These are phyloP conservation scores for Polyploca ridens DNA, from an alignment of 2,888 invertebrate species.

Conservation along the genomic window DNA sequence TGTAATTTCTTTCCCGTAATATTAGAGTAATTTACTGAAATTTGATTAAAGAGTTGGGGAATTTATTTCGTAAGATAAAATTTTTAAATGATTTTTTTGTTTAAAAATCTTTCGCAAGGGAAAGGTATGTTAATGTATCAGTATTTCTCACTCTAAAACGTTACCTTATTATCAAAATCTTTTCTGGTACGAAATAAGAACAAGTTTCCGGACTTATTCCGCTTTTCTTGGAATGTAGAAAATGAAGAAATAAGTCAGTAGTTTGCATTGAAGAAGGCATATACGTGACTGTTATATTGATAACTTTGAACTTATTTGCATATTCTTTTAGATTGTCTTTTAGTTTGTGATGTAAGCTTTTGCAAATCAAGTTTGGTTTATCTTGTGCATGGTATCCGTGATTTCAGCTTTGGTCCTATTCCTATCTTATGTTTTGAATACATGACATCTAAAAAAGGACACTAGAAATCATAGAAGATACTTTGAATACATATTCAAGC, in stretches of 20 bases:
- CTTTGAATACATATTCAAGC: too few relatives aligned
- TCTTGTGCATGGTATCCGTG: too few relatives aligned
- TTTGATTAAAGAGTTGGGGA: not conserved
- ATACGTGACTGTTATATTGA: not conserved
- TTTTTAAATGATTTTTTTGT: not conserved
- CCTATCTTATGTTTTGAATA: too few relatives aligned
- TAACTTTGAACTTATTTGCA: too few relatives aligned
- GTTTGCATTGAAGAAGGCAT: not conserved
- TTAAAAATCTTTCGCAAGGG: too few relatives aligned
- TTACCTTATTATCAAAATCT: constrained; percentile 15
- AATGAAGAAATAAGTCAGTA: constrained; percentile 20
- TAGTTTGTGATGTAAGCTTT: too few relatives aligned
- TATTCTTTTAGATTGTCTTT: too few relatives aligned
- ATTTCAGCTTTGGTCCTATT: too few relatives aligned
- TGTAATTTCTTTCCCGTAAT: not conserved
- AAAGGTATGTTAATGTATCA: not conserved
- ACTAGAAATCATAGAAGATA: too few relatives aligned
- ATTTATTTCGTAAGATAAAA: not conserved
- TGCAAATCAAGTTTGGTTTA: too few relatives aligned
- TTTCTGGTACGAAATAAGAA: constrained; percentile 23
- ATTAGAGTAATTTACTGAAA: not conserved
- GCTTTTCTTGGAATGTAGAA: constrained; percentile 14
- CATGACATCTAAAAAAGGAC: too few relatives aligned
- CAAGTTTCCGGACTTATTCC: constrained; percentile 15
- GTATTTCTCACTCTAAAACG: too few relatives aligned